Conservation (phyloP, 2,797 vertebrate species). For the Sandelia bainsii region DNA sequence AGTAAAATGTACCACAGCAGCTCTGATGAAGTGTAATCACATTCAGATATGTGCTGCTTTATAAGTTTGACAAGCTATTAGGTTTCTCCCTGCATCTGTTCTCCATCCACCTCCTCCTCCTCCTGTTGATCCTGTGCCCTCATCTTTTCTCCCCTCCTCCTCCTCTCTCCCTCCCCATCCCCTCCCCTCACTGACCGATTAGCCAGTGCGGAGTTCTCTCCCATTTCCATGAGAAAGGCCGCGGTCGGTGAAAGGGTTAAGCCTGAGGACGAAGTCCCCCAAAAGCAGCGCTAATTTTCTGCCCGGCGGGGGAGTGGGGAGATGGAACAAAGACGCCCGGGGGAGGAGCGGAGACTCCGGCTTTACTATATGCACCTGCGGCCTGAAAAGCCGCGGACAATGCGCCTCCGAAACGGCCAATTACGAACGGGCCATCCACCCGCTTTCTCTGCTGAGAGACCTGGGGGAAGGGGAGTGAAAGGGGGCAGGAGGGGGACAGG, state of each 20-base stretch:
- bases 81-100: constrained; percentile 36
- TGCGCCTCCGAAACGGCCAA: constrained; percentile 87
- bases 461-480: constrained; percentile 32
- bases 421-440: constrained; percentile 81
- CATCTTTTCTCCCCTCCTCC: constrained; percentile 15
- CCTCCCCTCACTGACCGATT: constrained; percentile 84
- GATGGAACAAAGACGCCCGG: constrained; percentile 84
- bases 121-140: constrained; percentile 49
- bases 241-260: constrained; percentile 87
- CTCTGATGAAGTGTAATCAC: constrained; percentile 3
- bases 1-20: background rate
- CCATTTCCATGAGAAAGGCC: constrained; percentile 87
- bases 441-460: constrained; percentile 73
- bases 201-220: constrained; percentile 77
- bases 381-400: constrained; percentile 86
- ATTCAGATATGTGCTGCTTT: background rate
- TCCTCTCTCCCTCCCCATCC: constrained; percentile 34
- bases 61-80: constrained; percentile 15
- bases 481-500: constrained; percentile 53
- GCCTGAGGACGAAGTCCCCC: constrained; percentile 78
- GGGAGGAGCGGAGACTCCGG: constrained; percentile 82
- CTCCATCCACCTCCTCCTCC: constrained; percentile 28
- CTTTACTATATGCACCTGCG: constrained; percentile 90
- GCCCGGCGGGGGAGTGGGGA: constrained; percentile 82
- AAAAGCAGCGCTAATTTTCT: constrained; percentile 87